phyloP scores from a whole-genome alignment of 2,797 vertebrate species.

The Picus viridis region DNA sequence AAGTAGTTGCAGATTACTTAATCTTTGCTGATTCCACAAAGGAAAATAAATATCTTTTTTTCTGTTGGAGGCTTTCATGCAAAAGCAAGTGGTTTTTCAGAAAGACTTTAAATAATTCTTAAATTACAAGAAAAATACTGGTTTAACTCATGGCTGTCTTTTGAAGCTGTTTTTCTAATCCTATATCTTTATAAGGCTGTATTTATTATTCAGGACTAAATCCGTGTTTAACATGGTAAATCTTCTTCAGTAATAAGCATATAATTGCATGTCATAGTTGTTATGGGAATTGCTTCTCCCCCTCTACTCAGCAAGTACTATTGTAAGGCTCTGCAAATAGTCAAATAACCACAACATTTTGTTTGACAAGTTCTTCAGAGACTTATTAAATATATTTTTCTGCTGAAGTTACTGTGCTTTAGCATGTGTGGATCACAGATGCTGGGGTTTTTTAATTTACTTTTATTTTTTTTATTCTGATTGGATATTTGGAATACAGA shows the following conservation, averaged over 20 bases:
- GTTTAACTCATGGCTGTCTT: background rate
- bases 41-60: background rate
- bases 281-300: background rate
- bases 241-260: background rate
- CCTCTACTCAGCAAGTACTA: background rate
- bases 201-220: background rate
- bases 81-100: background rate
- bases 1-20: background rate
- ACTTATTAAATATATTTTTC: background rate
- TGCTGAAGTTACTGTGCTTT: background rate
- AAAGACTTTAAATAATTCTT: background rate
- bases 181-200: background rate
- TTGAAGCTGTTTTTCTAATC: slow-evolving; percentile 15
- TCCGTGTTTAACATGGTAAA: background rate
- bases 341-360: slow-evolving; percentile 9
- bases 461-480: background rate
- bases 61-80: background rate
- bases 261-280: slow-evolving; percentile 39
- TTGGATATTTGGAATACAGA: background rate
- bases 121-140: background rate
- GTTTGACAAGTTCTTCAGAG: background rate
- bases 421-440: background rate
- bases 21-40: background rate
- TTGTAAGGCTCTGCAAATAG: background rate
- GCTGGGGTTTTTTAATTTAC: too few relatives aligned